Evolutionary conservation across 2,797 vertebrate genomes (phyloP), one percentile per base, ranked within the genome.

Genomic region (Chloroceryle inda): DNA sequence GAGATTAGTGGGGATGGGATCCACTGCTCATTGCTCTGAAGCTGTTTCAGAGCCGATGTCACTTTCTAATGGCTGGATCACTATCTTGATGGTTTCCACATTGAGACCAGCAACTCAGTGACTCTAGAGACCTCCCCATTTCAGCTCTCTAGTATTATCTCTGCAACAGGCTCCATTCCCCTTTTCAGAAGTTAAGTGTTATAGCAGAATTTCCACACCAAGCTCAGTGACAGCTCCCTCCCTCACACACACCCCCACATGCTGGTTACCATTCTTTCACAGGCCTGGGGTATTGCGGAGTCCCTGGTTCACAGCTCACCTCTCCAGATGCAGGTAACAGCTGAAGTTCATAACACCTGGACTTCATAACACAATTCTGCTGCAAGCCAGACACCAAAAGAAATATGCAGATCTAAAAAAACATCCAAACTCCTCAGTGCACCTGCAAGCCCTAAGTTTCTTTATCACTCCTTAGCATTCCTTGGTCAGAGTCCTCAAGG

Each of bases 361-460:
- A 73, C 90, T 81, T 15, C 33, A 33, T 90, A 81, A 20, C 73
- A 47, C 40, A 66, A 88, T 76, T 93, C 67, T 88, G 85, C 92
- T 97, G 88, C 37, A 0, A 97, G 95, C 88, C 94, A 96, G 89
- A 90, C 74, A 78, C 79, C 40, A 1, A 75, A 24, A 95, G 89
- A 96, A 95, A 86, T 73, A 92, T 81, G 90, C 73, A 90, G 76
- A 73, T 86, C 73, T 88, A 69, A 88, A 55, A 90, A 94, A 90
- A 86, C 73, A 64, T 38, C 73, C 38, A 0, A 63, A 52, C 87
- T 66, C 82, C 15, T 18, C 69, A 16, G 73, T 86, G 83, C 96
- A 96, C 93, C 95, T 94, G 93, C 90, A 72, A 73, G 64, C 59
- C 59, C 68, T 19, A 20, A 7, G 58, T 73, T 86, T 78, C 88